phyloP scores from a whole-genome alignment of 2,888 invertebrate genomes.

The Lucinisca nassula region DNA sequence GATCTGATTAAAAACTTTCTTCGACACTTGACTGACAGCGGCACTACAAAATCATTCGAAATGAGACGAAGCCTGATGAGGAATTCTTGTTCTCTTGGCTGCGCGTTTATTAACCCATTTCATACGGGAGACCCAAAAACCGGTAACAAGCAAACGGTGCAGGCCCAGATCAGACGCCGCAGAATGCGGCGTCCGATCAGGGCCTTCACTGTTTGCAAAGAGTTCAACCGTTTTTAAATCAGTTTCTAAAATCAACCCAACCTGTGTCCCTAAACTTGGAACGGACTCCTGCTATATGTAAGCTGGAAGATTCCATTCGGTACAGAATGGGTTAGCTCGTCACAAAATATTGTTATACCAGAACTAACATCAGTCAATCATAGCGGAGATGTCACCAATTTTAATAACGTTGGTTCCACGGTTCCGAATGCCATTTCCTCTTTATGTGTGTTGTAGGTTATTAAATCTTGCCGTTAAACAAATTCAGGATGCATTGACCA shows the following conservation, averaged over 20 bases:
- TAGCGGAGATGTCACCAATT: neutral
- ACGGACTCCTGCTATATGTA: too few relatives aligned
- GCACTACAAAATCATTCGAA: neutral
- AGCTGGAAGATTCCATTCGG: too few relatives aligned
- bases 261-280: too few relatives aligned
- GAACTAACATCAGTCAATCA: neutral
- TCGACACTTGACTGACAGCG: constrained; percentile 10
- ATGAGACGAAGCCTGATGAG: neutral
- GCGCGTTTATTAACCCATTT: neutral
- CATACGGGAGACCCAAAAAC: too few relatives aligned
- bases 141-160: too few relatives aligned
- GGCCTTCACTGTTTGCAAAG: too few relatives aligned
- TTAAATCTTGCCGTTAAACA: neutral
- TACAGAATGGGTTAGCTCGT: too few relatives aligned
- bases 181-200: too few relatives aligned
- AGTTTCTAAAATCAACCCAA: too few relatives aligned
- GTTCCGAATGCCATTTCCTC: neutral
- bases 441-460: neutral
- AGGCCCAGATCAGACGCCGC: too few relatives aligned
- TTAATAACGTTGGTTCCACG: constrained; percentile 6
- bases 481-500: neutral
- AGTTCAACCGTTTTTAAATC: too few relatives aligned
- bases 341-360: neutral
- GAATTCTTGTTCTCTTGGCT: constrained; percentile 14
- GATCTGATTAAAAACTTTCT: constrained; percentile 17